Percentiles rank a stretch among this genome's conserved stretches.
Conservation (phyloP, 2,797 vertebrate genomes). For the Hydrolagus colliei region DNA sequence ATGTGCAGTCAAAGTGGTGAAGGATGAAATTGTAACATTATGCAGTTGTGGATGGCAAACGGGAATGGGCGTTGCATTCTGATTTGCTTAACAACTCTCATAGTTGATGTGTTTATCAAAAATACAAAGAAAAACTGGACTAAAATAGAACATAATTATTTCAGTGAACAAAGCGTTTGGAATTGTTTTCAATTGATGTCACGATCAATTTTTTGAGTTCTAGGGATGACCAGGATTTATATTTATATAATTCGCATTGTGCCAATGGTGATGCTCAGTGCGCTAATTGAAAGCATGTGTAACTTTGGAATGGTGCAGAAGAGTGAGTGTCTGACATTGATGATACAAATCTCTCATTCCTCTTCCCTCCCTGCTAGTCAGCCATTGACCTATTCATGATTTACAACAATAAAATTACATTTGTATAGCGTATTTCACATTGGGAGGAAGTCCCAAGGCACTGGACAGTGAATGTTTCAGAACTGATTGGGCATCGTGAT, state of each 20-base stretch:
- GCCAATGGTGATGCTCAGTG: background rate
- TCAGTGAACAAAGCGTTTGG: background rate
- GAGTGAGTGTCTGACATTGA: background rate
- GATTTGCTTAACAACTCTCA: background rate
- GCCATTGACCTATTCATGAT: too few relatives aligned
- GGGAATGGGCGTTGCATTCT: background rate
- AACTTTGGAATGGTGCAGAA: background rate
- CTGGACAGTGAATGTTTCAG: too few relatives aligned
- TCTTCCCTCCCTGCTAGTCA: too few relatives aligned
- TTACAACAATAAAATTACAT: too few relatives aligned
- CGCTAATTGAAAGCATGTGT: background rate
- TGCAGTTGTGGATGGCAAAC: background rate
- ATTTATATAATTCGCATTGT: background rate
- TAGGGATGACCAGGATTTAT: background rate
- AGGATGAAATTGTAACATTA: background rate
- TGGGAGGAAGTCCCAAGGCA: too few relatives aligned
- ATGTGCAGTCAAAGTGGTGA: background rate
- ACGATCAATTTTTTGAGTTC: background rate
- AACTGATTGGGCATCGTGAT: too few relatives aligned
- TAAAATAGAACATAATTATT: background rate
- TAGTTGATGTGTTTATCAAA: background rate
- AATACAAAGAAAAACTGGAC: background rate
- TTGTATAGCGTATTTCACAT: too few relatives aligned
- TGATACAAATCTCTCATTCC: too few relatives aligned
- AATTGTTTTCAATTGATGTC: background rate